phyloP scores from a whole-genome alignment of 2,113 vertebrate species.

The Chlorodrepanis virens region DNA sequence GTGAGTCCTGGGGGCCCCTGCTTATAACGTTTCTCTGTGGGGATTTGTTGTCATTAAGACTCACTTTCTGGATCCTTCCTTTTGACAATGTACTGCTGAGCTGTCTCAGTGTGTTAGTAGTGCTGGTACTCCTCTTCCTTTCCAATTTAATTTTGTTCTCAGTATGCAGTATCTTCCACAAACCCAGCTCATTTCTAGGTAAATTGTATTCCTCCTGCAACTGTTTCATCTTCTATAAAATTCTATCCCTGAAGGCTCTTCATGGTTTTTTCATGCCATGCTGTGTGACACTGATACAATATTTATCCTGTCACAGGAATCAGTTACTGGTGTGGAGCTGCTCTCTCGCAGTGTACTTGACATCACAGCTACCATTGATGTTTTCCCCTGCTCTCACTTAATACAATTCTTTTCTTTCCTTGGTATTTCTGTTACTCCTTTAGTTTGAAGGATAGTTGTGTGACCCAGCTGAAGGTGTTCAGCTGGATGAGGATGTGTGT shows the following conservation, averaged over 20 bases:
- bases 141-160: background rate
- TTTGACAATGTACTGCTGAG: background rate
- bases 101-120: background rate
- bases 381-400: background rate
- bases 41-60: background rate
- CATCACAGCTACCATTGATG: background rate
- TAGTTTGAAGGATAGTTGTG: background rate
- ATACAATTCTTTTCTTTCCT: background rate
- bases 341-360: background rate
- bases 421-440: background rate
- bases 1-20: background rate
- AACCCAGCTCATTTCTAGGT: background rate
- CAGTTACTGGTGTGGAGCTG: background rate
- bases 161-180: background rate
- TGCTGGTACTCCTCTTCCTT: background rate
- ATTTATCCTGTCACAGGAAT: background rate
- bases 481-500: background rate
- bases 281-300: background rate
- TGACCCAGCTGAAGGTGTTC: background rate
- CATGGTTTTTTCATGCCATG: background rate
- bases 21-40: background rate
- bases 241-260: background rate
- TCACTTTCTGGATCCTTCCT: background rate
- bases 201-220: background rate
- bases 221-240: background rate